Evolutionary conservation across 2,888 invertebrate species (phyloP), one percentile per base, ranked within the genome.

Genomic region (Euplexia lucipara): DNA sequence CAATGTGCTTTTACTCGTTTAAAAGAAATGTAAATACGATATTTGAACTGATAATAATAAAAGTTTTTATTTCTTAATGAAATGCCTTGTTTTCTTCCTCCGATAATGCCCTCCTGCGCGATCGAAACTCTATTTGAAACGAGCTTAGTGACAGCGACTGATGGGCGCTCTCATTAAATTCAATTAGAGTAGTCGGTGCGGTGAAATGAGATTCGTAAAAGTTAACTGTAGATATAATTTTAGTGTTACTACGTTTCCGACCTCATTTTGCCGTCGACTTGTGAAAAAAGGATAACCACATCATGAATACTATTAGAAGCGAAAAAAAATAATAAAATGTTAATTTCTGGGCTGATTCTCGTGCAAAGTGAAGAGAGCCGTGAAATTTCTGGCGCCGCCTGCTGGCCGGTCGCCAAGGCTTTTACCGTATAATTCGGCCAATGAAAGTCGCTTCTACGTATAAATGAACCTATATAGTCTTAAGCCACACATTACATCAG

Each of bases 21-120:
- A 93, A 95, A 95, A 91, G 87, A 92, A n/a, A 90, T 95, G 95
- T 95, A 95, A 94, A 95, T 95, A 95, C 89, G 95, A 95, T 95
- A 95, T 95, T 95, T 95, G 95, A 95, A 95, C 95, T 95, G 95
- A 95, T 95, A 95, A 95, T 95, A 95, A 95, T 95, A 94, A 95
- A 93, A 93, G 92, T 91, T 92, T 92, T 94, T 95, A 95, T 95
- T 95, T 95, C 95, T 88, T 94, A 94, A 93, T 92, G 91, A 92
- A 71, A 81, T 59, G 53, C 62, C 81, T 86, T 83, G 86, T 91
- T 91, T 81, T 71, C 10, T 58, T 77, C 20, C 12, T 16, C 20
- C 22, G 7, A 42, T 35, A 56, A 54, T 64, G 2, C 30, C 35
- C 18, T 35, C 39, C 35, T 37, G 8, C 10, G 41, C 7, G n/a